Evolutionary conservation across 1,140 invertebrate genomes (phyloP), one percentile per base, ranked within the genome.

Genomic region (Lepidotrigona ventralis): DNA sequence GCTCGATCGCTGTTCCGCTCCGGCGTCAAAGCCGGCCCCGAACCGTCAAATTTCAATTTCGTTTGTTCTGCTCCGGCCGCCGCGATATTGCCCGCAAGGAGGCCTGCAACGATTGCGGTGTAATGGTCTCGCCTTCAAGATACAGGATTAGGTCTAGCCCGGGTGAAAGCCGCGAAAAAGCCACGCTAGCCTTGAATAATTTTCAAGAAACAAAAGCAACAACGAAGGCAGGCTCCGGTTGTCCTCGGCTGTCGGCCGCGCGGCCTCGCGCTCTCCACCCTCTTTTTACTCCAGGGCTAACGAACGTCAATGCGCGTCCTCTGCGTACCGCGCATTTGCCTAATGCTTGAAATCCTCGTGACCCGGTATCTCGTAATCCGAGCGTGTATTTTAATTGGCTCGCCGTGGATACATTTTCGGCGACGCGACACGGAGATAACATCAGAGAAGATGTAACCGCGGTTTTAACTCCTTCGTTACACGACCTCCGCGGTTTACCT

Each of bases 341-440:
- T 83, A 83, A 83, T 83, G 76, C 82, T 79, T 53, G 69, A 73
- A 72, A 83, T 72, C 82, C 77, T 79, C 76, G 51, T 83, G 83
- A 81, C 71, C 83, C 54, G 58, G 82, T 73, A 81, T 80, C 79
- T 81, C 81, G 33, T 84, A 81, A 82, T 85, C 69, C 80, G 56
- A 72, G 64, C 84, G 80, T 82, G 80, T 82, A 82, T 85, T 85
- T 85, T 85, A 85, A 85, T 85, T 85, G 58, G 71, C 72, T 77
- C 64, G 2, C 76, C 79, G 71, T 54, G 70, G 76, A 51, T 68
- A 64, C 82, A 64, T 79, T 83, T 79, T 79, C 77, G 58, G 64
- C 66, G 82, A 79, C 69, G 58, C 77, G 56, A 72, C 76, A 68
- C 33, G 82, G 73, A 46, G 73, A 83, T 83, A 71, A 78, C 81